Evolutionary conservation across 2,888 invertebrate species (phyloP).

Genomic region (Melolontha melolontha): DNA sequence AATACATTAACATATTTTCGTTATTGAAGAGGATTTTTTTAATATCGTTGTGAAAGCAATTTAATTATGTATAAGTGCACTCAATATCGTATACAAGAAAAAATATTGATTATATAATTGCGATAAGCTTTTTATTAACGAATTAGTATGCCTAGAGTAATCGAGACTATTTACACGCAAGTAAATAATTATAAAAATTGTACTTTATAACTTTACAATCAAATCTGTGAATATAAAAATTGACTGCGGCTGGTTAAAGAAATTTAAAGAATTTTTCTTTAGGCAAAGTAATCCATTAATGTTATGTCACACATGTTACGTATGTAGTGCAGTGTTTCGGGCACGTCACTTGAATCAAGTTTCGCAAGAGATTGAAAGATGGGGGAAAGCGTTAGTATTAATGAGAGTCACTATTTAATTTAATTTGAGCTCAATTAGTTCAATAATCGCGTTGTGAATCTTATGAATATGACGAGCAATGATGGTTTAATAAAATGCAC

Average conservation of each 20-base stretch:
- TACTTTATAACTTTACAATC: background rate
- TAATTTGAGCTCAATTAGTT: background rate
- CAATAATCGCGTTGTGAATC: background rate
- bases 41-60: too few relatives aligned
- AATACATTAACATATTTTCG: too few relatives aligned
- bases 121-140: too few relatives aligned
- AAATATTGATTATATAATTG: too few relatives aligned
- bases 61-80: too few relatives aligned
- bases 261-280: background rate
- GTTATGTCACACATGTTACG: constrained; percentile 11
- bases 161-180: too few relatives aligned
- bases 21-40: too few relatives aligned
- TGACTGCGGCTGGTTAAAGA: background rate
- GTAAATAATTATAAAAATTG: too few relatives aligned
- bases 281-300: constrained; percentile 10
- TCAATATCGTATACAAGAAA: too few relatives aligned
- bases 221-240: background rate
- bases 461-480: background rate
- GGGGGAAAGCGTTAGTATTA: constrained; percentile 4
- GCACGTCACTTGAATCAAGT: background rate
- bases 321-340: constrained; percentile 5
- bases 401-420: background rate
- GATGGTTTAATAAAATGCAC: background rate
- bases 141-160: too few relatives aligned
- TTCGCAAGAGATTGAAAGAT: constrained; percentile 14